Percentiles rank a stretch among this genome's conserved stretches.
Conservation (phyloP, 2,888 invertebrate species). For the Agonopterix heracliana region DNA sequence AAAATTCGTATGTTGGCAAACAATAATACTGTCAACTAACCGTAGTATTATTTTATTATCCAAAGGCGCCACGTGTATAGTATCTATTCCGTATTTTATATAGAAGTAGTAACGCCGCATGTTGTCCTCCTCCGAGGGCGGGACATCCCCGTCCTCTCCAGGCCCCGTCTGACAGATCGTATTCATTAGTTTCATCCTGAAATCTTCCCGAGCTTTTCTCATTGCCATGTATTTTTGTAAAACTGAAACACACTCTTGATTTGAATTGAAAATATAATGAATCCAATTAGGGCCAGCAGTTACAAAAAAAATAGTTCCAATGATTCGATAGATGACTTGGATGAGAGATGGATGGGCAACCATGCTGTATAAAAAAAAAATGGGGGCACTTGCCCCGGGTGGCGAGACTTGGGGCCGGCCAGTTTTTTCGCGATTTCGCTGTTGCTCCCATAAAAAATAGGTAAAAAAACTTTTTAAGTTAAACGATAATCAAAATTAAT, state of each 20-base stretch:
- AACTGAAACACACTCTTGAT: slow-evolving; percentile 38
- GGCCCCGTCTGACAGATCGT: slow-evolving; percentile 79
- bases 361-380: too few relatives aligned
- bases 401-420: too few relatives aligned
- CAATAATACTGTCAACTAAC: too few relatives aligned
- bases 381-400: too few relatives aligned
- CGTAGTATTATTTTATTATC: slow-evolving; percentile 81
- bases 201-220: slow-evolving; percentile 87
- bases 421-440: too few relatives aligned
- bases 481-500: too few relatives aligned
- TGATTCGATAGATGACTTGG: too few relatives aligned
- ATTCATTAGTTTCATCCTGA: slow-evolving; percentile 85
- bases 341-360: background rate
- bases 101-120: slow-evolving; percentile 92
- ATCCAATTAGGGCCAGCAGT: background rate
- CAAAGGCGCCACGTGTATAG: slow-evolving; percentile 90
- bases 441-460: too few relatives aligned
- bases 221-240: slow-evolving; percentile 81
- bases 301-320: background rate
- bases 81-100: slow-evolving; percentile 92
- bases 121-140: slow-evolving; percentile 81
- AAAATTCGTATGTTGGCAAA: too few relatives aligned
- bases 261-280: background rate
- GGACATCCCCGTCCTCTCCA: slow-evolving; percentile 50
- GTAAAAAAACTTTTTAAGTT: too few relatives aligned